Conservation (phyloP, 2,797 vertebrate genomes). For the Arrhamphus sclerolepis region DNA sequence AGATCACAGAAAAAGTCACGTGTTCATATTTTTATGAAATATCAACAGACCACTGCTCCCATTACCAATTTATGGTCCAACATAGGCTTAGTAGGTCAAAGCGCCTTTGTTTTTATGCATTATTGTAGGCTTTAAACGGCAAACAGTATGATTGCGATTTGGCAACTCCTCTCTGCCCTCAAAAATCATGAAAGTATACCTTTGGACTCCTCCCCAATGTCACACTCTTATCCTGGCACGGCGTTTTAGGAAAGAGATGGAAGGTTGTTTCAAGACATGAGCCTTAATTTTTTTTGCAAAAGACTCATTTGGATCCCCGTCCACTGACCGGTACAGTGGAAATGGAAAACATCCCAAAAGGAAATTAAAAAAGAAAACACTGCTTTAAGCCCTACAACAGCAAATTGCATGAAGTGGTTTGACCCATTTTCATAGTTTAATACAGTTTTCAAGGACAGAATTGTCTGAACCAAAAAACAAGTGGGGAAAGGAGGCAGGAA, state of each 20-base stretch:
- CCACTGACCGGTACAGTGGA: slow-evolving; percentile 7
- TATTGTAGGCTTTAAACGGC: too few species aligned
- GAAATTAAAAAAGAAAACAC: slow-evolving; percentile 7
- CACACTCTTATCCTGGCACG: too few species aligned
- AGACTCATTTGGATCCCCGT: not conserved
- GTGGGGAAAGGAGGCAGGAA: too few species aligned
- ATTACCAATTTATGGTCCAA: too few species aligned
- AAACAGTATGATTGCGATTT: too few species aligned
- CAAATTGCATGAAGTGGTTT: slow-evolving; percentile 5
- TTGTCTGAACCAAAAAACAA: not conserved
- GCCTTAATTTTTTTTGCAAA: slow-evolving; percentile 20
- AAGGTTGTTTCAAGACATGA: slow-evolving; percentile 18
- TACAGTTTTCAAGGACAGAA: not conserved
- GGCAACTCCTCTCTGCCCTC: too few species aligned
- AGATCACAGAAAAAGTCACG: not conserved
- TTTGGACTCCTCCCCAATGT: not conserved
- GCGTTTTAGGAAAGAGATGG: slow-evolving; percentile 13
- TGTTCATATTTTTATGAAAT: too few species aligned
- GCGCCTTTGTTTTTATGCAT: too few species aligned
- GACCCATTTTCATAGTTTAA: not conserved
- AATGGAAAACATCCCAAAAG: slow-evolving; percentile 12
- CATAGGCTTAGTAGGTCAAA: too few species aligned
- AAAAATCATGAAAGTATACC: not conserved
- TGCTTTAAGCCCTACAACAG: slow-evolving; percentile 13
- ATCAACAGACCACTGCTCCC: too few species aligned